Evolutionary conservation across 2,113 vertebrate genomes (phyloP), one percentile per base, ranked within the genome.

Genomic region (Damaliscus lunatus): DNA sequence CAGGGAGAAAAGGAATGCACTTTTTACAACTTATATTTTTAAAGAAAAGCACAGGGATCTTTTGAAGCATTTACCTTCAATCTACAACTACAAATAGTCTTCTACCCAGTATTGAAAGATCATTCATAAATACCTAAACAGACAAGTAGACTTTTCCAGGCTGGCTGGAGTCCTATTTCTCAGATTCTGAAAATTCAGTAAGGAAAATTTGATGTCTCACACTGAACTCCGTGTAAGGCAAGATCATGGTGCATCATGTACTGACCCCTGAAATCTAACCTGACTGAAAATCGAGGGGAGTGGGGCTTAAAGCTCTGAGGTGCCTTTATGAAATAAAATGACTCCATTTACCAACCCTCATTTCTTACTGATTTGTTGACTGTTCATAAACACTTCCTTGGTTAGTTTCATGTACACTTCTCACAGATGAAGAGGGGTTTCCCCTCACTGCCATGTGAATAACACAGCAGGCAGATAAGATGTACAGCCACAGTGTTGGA

Each of bases 401-500:
- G 77, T 78, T 67, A 94, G 82, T 89, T 94, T 94, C 36, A 59
- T 5, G 55, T 71, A 87, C 21, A 77, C 52, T 31, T 57, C 29
- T 77, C 31, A 52, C 81, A 71, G 11, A 29, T 23, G n/a, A 29
- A 53, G 43, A 95, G 33, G n/a, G 10, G 14, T 71, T 7, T 4
- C 60, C 25, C 59, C 43, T 50, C 80, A 80, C n/a, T 93, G 15
- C 11, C 92, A 88, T 36, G 7, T 59, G 77, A 96, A 55, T 91
- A 97, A 94, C 71, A 21, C 57, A 94, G 87, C 60, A 96, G 78
- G 74, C 88, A 78, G 82, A 64, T 91, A 27, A 60, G 93, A 98
- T 95, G 98, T 1, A 88, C 33, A 95, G 98, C 96, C 59, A 64
- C 87, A 93, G 84, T 29, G 60, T 90, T 97, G 59, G 92, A 62